Evolutionary conservation across 2,888 invertebrate genomes (phyloP).

Genomic region (Polydrusus tereticollis): DNA sequence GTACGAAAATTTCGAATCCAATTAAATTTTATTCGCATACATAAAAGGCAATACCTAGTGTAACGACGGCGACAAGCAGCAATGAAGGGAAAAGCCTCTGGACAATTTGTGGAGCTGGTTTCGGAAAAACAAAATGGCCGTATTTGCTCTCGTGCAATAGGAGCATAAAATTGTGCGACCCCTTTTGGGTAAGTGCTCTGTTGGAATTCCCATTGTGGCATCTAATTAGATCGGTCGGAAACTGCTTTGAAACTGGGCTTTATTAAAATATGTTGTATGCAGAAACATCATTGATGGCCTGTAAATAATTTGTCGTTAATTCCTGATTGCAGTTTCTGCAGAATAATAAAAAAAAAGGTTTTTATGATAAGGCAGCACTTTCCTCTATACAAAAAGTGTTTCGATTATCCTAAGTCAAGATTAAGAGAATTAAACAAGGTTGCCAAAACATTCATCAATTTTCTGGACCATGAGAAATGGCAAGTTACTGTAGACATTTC

Average conservation of each 20-base stretch:
- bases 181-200: constrained; percentile 45
- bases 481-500: too few species aligned
- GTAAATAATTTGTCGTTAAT: too few species aligned
- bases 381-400: too few species aligned
- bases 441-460: too few species aligned
- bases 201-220: constrained; percentile 46
- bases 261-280: constrained; percentile 41
- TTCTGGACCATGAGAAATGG: too few species aligned
- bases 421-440: too few species aligned
- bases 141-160: constrained; percentile 39
- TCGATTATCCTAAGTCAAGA: too few species aligned
- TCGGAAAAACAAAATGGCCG: constrained; percentile 45
- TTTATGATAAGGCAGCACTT: too few species aligned
- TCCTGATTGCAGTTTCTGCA: too few species aligned
- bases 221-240: constrained; percentile 45
- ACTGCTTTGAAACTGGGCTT: constrained; percentile 44
- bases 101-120: constrained; percentile 41
- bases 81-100: constrained; percentile 34
- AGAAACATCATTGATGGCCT: constrained; percentile 39
- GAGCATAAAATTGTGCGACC: constrained; percentile 44
- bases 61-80: constrained; percentile 18
- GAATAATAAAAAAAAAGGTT: too few species aligned
- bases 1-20: constrained; percentile 14
- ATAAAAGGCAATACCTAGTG: constrained; percentile 42
- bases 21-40: constrained; percentile 35